Base-by-base conservation (phyloP, 2,888 invertebrate species). In the Drosophila birchii region DNA sequence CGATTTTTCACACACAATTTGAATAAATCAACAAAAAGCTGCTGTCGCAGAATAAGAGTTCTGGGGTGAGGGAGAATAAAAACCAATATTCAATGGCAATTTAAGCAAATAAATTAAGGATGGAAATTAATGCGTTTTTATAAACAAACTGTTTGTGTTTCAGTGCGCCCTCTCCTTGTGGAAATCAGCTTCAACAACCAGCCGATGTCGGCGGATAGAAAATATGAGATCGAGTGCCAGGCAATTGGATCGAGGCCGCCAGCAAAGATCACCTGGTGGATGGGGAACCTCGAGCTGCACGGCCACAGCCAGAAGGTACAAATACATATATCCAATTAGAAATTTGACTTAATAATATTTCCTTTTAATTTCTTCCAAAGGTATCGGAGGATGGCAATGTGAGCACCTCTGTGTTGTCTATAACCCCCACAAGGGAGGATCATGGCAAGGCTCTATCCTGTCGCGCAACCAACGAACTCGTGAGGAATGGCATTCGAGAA, bases 161-260 rank as follows among this genome's bases (percentile, higher is more conserved):
- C 94, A 98, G 97, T 98, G 91, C 95, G 96, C 63, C 97, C 98
- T 9, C 92, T 97, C 57, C 93, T 94, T 68, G 97, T 97, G 77
- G 95, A 95, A 91, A 96, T 97, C 81, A 91, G 96, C 75, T 95
- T 95, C 80, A 95, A 96, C 90, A 96, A 96, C 89, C 96, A 96
- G 86, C 97, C 97, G 0, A 93, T 98, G 71, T 96, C 97, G 39
- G 97, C 97, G 0, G 96, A 96, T 75, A 94, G 96, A 87, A 95
- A 95, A 89, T 96, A 97, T 76, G 96, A 96, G 89, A 94, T 98
- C 78, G 95, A 95, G 41, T 98, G 98, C 91, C 95, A 96, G 91
- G 95, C 96, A 1, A 94, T 95, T 54, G 98, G 98, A 1, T 97
- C 98, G 5, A 93, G 97, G 75, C 97, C 98, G 1, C 96, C 97